Evolutionary conservation across 2,113 vertebrate genomes (phyloP).

Genomic region (Brachirus orientalis): DNA sequence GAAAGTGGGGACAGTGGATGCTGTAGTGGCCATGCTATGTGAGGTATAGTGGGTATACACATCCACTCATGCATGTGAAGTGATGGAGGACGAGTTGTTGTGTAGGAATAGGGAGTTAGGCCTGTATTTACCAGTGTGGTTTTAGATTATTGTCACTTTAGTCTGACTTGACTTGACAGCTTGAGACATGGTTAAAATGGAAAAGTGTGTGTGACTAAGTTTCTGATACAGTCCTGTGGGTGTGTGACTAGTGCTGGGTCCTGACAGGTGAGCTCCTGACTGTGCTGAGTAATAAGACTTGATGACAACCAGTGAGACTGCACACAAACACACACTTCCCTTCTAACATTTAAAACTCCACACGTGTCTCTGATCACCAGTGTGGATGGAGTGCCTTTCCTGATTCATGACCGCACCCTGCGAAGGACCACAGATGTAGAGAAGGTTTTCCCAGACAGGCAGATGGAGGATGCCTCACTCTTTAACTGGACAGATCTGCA

Average conservation of each 20-base stretch:
- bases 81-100: slow-evolving; percentile 11
- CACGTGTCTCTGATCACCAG: slow-evolving; percentile 68
- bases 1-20: slow-evolving; percentile 12
- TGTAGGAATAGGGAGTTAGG: slow-evolving; percentile 3
- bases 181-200: too few relatives aligned
- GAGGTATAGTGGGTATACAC: slow-evolving; percentile 37
- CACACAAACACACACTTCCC: too few relatives aligned
- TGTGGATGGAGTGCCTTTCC: slow-evolving; percentile 92
- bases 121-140: background rate
- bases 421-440: slow-evolving; percentile 91
- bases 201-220: slow-evolving; percentile 28
- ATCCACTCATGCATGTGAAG: slow-evolving; percentile 20
- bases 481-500: slow-evolving; percentile 96
- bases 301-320: slow-evolving; percentile 49
- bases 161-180: too few relatives aligned
- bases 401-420: slow-evolving; percentile 89
- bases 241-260: too few relatives aligned
- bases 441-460: slow-evolving; percentile 85
- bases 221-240: too few relatives aligned
- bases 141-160: too few relatives aligned
- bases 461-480: slow-evolving; percentile 80
- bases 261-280: too few relatives aligned
- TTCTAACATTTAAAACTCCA: background rate
- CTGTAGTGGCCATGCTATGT: slow-evolving; percentile 2
- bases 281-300: slow-evolving; percentile 61